Conservation (phyloP, 2,888 invertebrate species). For the Brachyptera putata region DNA sequence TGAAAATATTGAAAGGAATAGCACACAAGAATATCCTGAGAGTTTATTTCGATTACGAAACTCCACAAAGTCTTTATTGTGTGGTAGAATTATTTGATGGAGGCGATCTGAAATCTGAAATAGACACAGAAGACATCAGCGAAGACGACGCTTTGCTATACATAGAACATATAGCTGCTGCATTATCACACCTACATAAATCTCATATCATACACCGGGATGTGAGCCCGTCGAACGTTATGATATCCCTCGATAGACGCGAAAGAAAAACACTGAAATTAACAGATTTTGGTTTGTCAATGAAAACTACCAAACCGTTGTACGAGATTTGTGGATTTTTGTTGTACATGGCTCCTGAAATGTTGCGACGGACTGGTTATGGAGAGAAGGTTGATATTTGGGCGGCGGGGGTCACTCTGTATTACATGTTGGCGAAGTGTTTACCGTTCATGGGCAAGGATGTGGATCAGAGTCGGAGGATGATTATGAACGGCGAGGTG, state of each 20-base stretch:
- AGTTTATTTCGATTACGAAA: neutral
- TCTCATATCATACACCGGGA: neutral
- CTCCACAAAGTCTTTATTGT: neutral
- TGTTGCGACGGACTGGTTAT: neutral
- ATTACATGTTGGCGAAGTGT: neutral
- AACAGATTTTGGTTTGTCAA: neutral
- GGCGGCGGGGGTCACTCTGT: neutral
- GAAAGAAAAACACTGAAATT: neutral
- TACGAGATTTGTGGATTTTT: neutral
- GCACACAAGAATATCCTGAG: neutral
- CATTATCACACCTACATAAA: neutral
- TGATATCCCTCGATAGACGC: neutral
- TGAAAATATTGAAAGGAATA: neutral
- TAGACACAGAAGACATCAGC: neutral
- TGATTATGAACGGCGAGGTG: neutral
- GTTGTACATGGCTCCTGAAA: slow-evolving; percentile 5
- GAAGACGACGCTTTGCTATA: neutral
- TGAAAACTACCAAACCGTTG: neutral
- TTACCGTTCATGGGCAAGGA: neutral
- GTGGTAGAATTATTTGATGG: neutral
- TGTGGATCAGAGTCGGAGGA: neutral
- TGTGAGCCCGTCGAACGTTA: neutral
- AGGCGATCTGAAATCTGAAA: neutral
- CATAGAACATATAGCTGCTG: neutral
- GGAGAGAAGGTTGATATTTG: neutral